Conservation (phyloP, 2,888 invertebrate species). For the Xestia rhomboidea region DNA sequence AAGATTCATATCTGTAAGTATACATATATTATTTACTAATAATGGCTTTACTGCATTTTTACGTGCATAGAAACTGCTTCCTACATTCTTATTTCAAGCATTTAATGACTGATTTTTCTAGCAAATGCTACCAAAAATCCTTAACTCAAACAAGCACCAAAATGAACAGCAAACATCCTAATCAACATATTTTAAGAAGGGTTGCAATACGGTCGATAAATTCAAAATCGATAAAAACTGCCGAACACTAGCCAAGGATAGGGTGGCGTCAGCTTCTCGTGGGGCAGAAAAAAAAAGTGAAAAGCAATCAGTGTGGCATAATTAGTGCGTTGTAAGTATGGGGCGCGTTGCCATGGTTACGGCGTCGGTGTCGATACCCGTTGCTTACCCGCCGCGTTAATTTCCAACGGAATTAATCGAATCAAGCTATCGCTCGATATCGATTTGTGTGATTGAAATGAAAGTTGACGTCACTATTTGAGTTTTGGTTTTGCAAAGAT, state of each 20-base stretch:
- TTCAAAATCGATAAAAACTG: slow-evolving; percentile 78
- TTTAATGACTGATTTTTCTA: not conserved
- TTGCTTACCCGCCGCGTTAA: slow-evolving; percentile 88
- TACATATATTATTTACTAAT: not conserved
- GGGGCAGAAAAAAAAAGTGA: slow-evolving; percentile 89
- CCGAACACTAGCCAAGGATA: slow-evolving; percentile 82
- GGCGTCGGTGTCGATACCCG: slow-evolving; percentile 87
- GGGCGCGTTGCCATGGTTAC: slow-evolving; percentile 88
- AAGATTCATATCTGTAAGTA: not conserved
- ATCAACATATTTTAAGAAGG: slow-evolving; percentile 67
- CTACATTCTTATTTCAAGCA: not conserved
- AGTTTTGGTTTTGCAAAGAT: slow-evolving; percentile 39
- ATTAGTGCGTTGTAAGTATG: slow-evolving; percentile 90
- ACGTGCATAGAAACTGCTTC: not conserved
- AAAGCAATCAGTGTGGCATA: slow-evolving; percentile 91
- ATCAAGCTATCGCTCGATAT: slow-evolving; percentile 85
- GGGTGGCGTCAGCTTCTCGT: slow-evolving; percentile 89
- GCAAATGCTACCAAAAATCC: slow-evolving; percentile 2
- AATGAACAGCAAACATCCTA: slow-evolving; percentile 62
- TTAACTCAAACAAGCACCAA: slow-evolving; percentile 40
- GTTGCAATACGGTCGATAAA: slow-evolving; percentile 70
- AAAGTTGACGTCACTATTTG: slow-evolving; percentile 71
- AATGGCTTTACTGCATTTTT: not conserved
- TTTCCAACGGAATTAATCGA: slow-evolving; percentile 89
- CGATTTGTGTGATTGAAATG: slow-evolving; percentile 82